These are phyloP conservation scores for Lates japonicus DNA, from an alignment of 2,797 vertebrate genomes.

Conservation along the genomic window DNA sequence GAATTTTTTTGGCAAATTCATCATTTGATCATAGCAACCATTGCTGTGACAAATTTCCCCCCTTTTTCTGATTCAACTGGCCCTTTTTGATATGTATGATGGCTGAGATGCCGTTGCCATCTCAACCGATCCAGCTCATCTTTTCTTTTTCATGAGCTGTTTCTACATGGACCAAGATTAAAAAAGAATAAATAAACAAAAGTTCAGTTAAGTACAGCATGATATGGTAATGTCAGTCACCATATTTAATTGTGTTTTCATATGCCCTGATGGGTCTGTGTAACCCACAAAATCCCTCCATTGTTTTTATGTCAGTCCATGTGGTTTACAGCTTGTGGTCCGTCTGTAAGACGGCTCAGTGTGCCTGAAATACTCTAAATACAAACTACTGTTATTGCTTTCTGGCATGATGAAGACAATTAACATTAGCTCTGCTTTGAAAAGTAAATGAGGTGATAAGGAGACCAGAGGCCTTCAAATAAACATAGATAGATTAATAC, in stretches of 20 bases:
- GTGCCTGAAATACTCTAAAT: background rate
- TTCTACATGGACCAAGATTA: background rate
- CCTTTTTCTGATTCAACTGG: background rate
- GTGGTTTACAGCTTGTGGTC: background rate
- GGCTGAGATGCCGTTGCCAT: background rate
- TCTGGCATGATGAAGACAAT: conserved; percentile 2
- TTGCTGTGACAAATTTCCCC: background rate
- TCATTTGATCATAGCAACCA: conserved; percentile 6
- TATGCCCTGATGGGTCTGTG: background rate
- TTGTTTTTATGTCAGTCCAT: background rate
- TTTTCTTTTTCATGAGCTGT: background rate
- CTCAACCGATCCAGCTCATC: background rate
- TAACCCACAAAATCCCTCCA: background rate
- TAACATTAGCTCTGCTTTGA: conserved; percentile 17
- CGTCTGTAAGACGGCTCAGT: background rate
- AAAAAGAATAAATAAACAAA: background rate
- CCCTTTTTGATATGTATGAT: background rate
- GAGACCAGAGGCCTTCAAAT: background rate
- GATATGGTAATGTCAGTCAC: conserved; percentile 7
- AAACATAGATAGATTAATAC: conserved; percentile 2
- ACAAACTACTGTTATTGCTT: conserved; percentile 5
- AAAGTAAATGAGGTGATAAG: conserved; percentile 23
- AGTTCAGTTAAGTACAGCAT: background rate
- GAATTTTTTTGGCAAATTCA: conserved; percentile 14
- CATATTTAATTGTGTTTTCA: conserved; percentile 6